Percentiles rank a stretch among this genome's conserved stretches.
Conservation (phyloP, 2,888 invertebrate species). For the Heliconius ethilla region DNA sequence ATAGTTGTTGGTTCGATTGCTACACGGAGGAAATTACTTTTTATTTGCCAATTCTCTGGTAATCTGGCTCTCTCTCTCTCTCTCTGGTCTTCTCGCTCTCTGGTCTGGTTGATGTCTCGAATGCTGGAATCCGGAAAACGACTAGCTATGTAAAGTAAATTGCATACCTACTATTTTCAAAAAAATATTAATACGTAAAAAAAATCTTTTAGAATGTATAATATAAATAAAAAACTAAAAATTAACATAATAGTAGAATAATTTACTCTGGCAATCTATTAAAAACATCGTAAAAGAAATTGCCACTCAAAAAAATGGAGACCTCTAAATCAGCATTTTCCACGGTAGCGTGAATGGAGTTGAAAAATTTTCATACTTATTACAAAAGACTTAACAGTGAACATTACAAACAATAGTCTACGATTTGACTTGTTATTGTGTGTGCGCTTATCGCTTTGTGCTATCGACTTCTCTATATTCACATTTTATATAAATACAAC, state of each 20-base stretch:
- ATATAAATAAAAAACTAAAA: no score
- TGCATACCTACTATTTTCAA: no score
- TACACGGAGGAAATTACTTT: neutral
- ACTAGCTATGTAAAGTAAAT: no score
- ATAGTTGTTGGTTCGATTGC: neutral
- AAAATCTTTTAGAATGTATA: no score
- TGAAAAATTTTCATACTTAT: constrained; percentile 36
- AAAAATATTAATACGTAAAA: no score
- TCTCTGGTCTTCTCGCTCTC: no score
- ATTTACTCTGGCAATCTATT: neutral
- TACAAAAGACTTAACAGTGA: constrained; percentile 36
- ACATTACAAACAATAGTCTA: constrained; percentile 39
- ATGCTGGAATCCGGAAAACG: no score
- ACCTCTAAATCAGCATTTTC: constrained; percentile 69
- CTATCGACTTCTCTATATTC: neutral
- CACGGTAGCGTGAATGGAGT: constrained; percentile 54
- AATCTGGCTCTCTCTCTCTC: no score
- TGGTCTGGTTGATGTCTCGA: no score
- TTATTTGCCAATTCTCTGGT: no score
- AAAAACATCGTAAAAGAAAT: constrained; percentile 21
- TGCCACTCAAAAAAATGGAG: constrained; percentile 48
- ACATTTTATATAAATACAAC: constrained; percentile 5
- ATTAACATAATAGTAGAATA: neutral
- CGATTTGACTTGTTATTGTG: constrained; percentile 28
- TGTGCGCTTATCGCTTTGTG: constrained; percentile 24